A percentile compares a stretch with the other conserved stretches of the same genome.
Evolutionary conservation across 2,797 vertebrate species (phyloP).

Genomic region (Mus spretus): DNA sequence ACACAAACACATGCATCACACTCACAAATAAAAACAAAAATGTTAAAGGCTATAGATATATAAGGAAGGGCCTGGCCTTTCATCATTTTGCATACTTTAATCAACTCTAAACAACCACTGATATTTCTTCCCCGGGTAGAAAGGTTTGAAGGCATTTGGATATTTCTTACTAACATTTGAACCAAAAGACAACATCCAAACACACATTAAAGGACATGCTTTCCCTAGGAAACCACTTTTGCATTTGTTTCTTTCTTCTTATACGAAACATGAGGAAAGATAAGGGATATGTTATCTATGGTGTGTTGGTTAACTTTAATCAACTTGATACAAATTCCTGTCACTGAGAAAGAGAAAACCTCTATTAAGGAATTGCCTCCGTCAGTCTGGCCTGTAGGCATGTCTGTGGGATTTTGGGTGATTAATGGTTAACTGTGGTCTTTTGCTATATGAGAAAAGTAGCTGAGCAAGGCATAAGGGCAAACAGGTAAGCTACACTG

Average conservation of each 20-base stretch:
- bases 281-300: neutral
- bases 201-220: neutral
- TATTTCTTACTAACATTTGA: slow-evolving; percentile 36
- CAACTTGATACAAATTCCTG: neutral
- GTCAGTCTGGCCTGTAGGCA: neutral
- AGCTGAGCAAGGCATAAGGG: neutral
- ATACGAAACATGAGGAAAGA: neutral
- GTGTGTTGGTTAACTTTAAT: neutral
- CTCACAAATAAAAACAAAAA: neutral
- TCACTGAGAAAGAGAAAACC: neutral
- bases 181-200: neutral
- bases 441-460: neutral
- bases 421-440: neutral
- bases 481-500: neutral
- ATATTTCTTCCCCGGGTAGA: neutral
- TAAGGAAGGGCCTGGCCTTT: neutral
- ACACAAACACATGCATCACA: neutral
- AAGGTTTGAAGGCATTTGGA: slow-evolving; percentile 1
- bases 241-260: slow-evolving; percentile 2
- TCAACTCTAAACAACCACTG: neutral
- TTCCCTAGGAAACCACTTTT: slow-evolving; percentile 29
- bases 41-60: neutral
- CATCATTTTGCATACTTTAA: slow-evolving; percentile 15
- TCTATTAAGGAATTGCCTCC: neutral
- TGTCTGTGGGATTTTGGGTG: neutral